Base-by-base conservation (phyloP, 2,888 invertebrate genomes). In the Campaea margaritaria region DNA sequence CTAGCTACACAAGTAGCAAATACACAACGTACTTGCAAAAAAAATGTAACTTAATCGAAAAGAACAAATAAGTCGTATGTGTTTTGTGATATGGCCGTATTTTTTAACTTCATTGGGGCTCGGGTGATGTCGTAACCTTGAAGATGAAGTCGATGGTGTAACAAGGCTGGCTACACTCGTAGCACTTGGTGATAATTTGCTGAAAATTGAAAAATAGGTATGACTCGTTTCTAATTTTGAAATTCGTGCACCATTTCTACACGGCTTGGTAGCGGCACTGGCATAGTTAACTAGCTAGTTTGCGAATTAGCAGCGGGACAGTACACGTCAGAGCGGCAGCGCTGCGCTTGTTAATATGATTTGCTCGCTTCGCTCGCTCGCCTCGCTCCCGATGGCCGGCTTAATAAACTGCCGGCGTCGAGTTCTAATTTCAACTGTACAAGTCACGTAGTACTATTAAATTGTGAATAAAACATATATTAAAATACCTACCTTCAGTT, bases 311-410 rank as follows among this genome's bases (percentile, higher is more conserved):
- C 61, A 65, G 62, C 49, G 58, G 73, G 72, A 73, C 69, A 55
- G 54, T 49, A 44, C 31, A 53, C 72, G 71, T 71, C 65, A 61
- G 50, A 60, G 57, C 65, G 71, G 69, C 48, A 68, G 69, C 58
- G 63, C 61, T 62, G 60, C 65, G 59, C 76, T 81, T 76, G 81
- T 79, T 88, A 88, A 87, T 87, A 85, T 87, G 86, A 87, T 87
- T 88, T 87, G 79, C 79, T 72, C 75, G 73, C 70, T 64, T 65
- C 69, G 70, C 63, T 64, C 58, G 48, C 59, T 60, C 50, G 49
- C 49, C 46, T 44, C 48, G 48, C 38, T 50, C 49, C 45, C 51
- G 42, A 47, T 55, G 42, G 54, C 59, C 79, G 81, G 86, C 82
- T 84, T 87, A 83, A 85, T 87, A 83, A 83, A 87, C 82, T 79